phyloP scores from a whole-genome alignment of 1,140 invertebrate species.

The Sitobion miscanthi region DNA sequence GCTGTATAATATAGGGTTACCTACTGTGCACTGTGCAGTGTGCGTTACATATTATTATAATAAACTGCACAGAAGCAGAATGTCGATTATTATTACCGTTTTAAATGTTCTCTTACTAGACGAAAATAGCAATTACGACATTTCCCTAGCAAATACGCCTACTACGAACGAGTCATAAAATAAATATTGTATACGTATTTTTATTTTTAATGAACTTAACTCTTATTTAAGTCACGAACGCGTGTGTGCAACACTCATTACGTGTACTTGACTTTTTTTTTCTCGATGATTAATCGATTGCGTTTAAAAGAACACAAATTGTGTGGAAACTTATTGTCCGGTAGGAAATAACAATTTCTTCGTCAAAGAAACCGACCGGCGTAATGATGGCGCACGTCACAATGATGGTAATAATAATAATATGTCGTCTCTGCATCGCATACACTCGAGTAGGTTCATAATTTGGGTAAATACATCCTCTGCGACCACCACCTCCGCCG shows the following conservation, averaged over 20 bases:
- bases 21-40: neutral
- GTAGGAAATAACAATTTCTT: neutral
- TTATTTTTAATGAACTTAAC: neutral
- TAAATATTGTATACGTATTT: neutral
- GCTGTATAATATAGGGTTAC: neutral
- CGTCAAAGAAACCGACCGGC: neutral
- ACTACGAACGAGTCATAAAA: neutral
- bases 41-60: neutral
- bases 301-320: constrained; percentile 2
- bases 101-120: constrained; percentile 7
- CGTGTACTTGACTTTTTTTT: constrained; percentile 9
- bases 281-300: neutral
- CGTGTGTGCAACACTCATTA: neutral
- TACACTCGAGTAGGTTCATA: neutral
- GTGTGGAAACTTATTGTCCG: constrained; percentile 5
- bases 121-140: constrained; percentile 10
- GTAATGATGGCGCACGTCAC: neutral
- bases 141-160: neutral
- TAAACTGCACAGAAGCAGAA: neutral
- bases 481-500: neutral
- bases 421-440: neutral
- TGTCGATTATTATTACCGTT: neutral
- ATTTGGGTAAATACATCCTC: neutral
- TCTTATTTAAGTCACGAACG: constrained; percentile 3
- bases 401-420: neutral